A percentile compares a stretch with the other conserved stretches of the same genome.
Evolutionary conservation across 2,113 vertebrate species (phyloP).

Genomic region (Cynocephalus volans): DNA sequence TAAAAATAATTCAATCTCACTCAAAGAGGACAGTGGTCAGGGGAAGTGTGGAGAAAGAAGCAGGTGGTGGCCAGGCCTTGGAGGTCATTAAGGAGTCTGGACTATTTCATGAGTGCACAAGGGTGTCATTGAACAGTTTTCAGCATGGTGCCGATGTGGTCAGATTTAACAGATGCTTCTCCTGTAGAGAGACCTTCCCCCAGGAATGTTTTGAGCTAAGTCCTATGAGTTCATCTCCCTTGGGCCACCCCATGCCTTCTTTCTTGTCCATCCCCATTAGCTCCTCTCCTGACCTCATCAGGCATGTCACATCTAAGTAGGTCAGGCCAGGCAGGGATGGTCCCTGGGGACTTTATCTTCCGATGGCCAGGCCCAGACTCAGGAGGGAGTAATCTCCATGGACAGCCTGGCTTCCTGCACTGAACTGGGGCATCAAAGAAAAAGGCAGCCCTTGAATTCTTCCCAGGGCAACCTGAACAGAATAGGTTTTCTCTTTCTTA

Average conservation of each 20-base stretch:
- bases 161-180: conserved; percentile 11
- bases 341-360: conserved; percentile 46
- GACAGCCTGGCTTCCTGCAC: not conserved
- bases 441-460: not conserved
- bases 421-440: too few relatives aligned
- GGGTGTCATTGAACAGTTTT: not conserved
- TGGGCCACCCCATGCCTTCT: not conserved
- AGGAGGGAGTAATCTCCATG: not conserved
- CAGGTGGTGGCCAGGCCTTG: not conserved
- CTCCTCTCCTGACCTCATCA: not conserved
- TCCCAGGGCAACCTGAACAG: not conserved
- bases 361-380: not conserved
- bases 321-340: conserved; percentile 70
- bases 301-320: conserved; percentile 76
- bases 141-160: not conserved
- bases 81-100: not conserved
- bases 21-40: not conserved
- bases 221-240: conserved; percentile 55
- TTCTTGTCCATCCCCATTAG: conserved; percentile 68
- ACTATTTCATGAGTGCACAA: not conserved
- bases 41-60: not conserved
- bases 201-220: not conserved
- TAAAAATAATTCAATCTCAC: conserved; percentile 3
- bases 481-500: not conserved
- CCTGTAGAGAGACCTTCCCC: conserved; percentile 7